Evolutionary conservation across 2,113 vertebrate species (phyloP), one percentile per base, ranked within the genome.

Genomic region (Maccullochella peelii): DNA sequence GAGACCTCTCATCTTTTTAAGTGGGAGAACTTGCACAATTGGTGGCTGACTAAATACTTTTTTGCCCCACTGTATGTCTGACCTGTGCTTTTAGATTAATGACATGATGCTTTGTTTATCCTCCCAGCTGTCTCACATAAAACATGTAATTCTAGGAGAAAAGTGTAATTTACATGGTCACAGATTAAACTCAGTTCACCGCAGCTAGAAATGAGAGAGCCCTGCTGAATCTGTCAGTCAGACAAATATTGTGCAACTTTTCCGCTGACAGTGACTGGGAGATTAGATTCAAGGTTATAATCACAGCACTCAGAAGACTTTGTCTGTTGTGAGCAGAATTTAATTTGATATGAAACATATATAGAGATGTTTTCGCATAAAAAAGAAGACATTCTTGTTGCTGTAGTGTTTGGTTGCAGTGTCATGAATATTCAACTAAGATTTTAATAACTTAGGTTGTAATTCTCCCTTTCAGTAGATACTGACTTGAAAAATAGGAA

Each of bases 281-380:
- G 33, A 72, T 78, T 21, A 65, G 20, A 67, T 25, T 73, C 66
- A 88, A 73, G 49, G 73, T 78, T 83, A 30, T 47, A 58, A 65
- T 10, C 59, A 68, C 15, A 33, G 54, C n/a, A 38, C 38, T 47
- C 6, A 36, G 15, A 49, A 27, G 57, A 77, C 50, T 57, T 33
- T 33, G 10, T n/a, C n/a, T 9, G 33, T 4, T 70, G 42, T 36
- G 1, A 79, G 38, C 38, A 15, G 9, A 80, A 23, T n/a, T 27
- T 23, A 42, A 68, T 49, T 47, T 63, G 23, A 72, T 55, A 23
- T 83, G 49, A 77, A 77, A 36, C 52, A 40, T 55, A 50, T 47
- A 1, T 15, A 25, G 25, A 67, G n/a, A 49, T 70, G 14, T 59
- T 68, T 61, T 58, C 7, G 20, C 18, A 40, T 57, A 18, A 40